A percentile compares a stretch with the other conserved stretches of the same genome.
phyloP scores from a whole-genome alignment of 2,797 vertebrate species.

The Thalassophryne amazonica region DNA sequence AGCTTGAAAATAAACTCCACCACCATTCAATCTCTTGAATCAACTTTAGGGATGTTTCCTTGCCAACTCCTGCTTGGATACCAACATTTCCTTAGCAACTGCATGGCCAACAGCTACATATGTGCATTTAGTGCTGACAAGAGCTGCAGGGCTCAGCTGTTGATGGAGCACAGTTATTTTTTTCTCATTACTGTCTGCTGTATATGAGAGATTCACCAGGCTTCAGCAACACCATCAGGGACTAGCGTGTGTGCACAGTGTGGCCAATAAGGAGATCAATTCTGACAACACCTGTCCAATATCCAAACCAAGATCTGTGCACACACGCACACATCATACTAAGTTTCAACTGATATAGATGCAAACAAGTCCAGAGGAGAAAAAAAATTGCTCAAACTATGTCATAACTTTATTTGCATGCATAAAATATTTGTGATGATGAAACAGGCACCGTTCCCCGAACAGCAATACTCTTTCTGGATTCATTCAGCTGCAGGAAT shows the following conservation, averaged over 20 bases:
- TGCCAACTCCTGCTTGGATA: constrained; percentile 74
- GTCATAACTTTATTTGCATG: constrained; percentile 19
- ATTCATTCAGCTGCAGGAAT: constrained; percentile 13
- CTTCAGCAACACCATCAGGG: constrained; percentile 57
- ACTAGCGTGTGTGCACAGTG: constrained; percentile 35
- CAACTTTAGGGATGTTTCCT: constrained; percentile 64
- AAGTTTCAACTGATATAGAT: constrained; percentile 49
- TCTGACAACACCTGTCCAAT: constrained; percentile 57
- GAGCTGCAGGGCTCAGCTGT: constrained; percentile 74
- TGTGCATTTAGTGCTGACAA: constrained; percentile 68
- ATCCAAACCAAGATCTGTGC: constrained; percentile 30
- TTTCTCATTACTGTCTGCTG: constrained; percentile 74
- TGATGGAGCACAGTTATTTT: constrained; percentile 67
- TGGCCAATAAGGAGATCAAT: constrained; percentile 41
- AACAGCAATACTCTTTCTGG: constrained; percentile 30
- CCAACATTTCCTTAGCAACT: constrained; percentile 76
- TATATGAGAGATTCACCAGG: constrained; percentile 58
- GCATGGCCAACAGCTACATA: constrained; percentile 61
- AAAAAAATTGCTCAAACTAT: constrained; percentile 30
- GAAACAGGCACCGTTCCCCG: constrained; percentile 12
- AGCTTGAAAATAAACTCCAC: constrained; percentile 54
- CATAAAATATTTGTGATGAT: constrained; percentile 35
- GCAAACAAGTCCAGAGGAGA: constrained; percentile 37
- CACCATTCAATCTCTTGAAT: constrained; percentile 63
- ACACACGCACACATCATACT: constrained; percentile 41